Conservation (phyloP, 2,888 invertebrate species). For the Eilema griseolum region DNA sequence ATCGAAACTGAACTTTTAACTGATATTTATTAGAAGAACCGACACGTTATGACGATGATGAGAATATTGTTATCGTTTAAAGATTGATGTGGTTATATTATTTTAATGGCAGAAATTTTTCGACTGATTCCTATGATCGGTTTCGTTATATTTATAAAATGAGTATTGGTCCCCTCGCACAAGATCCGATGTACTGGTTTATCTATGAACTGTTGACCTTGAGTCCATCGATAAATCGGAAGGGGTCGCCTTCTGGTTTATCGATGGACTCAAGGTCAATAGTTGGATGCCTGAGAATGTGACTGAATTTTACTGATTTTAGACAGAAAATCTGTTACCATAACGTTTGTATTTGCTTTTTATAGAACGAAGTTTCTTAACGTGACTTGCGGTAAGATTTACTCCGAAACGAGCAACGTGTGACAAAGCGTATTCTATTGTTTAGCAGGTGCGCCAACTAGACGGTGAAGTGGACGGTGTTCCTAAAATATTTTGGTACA, state of each 20-base stretch:
- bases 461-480: too few relatives aligned
- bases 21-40: too few relatives aligned
- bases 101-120: neutral
- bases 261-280: slow-evolving; percentile 38
- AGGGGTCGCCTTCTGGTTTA: slow-evolving; percentile 34
- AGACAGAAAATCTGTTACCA: neutral
- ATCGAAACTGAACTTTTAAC: too few relatives aligned
- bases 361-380: neutral
- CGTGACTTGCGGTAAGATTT: too few relatives aligned
- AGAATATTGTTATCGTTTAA: neutral
- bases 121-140: neutral
- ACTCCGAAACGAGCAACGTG: too few relatives aligned
- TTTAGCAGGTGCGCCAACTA: too few relatives aligned
- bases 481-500: too few relatives aligned
- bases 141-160: slow-evolving; percentile 43
- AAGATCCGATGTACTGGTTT: slow-evolving; percentile 35
- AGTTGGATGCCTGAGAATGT: slow-evolving; percentile 22
- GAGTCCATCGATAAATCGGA: too few relatives aligned
- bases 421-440: too few relatives aligned
- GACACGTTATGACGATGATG: too few relatives aligned
- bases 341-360: neutral
- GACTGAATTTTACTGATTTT: neutral
- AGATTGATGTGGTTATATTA: neutral
- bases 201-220: too few relatives aligned
- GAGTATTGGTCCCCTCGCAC: slow-evolving; percentile 40